Evolutionary conservation across 2,888 invertebrate species (phyloP).

Genomic region (Formica aserva): DNA sequence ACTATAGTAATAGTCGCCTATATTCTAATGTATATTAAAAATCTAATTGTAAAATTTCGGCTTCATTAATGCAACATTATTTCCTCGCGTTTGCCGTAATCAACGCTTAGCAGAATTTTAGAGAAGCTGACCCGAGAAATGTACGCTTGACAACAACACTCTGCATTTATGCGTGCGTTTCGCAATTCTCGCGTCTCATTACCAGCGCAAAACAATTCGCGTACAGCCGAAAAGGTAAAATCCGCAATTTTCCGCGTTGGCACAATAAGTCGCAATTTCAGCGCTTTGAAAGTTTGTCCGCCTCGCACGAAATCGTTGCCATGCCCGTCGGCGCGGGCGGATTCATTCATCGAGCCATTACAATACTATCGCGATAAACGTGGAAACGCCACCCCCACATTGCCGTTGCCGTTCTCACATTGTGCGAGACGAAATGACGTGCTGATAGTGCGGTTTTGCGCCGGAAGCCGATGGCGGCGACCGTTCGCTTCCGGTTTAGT

Average conservation of each 20-base stretch:
- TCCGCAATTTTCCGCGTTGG: slow-evolving; percentile 58
- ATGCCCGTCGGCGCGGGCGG: slow-evolving; percentile 23
- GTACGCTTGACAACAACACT: neutral
- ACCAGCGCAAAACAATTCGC: slow-evolving; percentile 38
- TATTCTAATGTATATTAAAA: neutral
- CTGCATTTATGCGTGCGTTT: slow-evolving; percentile 1
- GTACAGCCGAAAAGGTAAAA: slow-evolving; percentile 50
- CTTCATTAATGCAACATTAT: neutral
- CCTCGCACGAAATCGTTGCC: slow-evolving; percentile 33
- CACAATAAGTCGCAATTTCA: slow-evolving; percentile 51
- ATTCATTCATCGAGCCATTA: slow-evolving; percentile 61
- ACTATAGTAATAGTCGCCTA: neutral
- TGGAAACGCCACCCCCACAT: slow-evolving; percentile 36
- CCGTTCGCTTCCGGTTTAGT: slow-evolving; percentile 75
- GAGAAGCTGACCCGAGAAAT: neutral
- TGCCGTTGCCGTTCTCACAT: slow-evolving; percentile 54
- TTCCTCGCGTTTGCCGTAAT: neutral
- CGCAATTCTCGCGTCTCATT: slow-evolving; percentile 34
- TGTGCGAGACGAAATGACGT: slow-evolving; percentile 72
- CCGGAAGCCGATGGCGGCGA: slow-evolving; percentile 70
- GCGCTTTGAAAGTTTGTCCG: slow-evolving; percentile 52
- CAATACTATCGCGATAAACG: slow-evolving; percentile 63
- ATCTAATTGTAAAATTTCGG: neutral
- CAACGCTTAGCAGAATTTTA: neutral
- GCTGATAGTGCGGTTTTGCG: slow-evolving; percentile 67